These are phyloP conservation scores for Oncorhynchus gorbuscha DNA, from an alignment of 2,113 vertebrate species.

Conservation along the genomic window DNA sequence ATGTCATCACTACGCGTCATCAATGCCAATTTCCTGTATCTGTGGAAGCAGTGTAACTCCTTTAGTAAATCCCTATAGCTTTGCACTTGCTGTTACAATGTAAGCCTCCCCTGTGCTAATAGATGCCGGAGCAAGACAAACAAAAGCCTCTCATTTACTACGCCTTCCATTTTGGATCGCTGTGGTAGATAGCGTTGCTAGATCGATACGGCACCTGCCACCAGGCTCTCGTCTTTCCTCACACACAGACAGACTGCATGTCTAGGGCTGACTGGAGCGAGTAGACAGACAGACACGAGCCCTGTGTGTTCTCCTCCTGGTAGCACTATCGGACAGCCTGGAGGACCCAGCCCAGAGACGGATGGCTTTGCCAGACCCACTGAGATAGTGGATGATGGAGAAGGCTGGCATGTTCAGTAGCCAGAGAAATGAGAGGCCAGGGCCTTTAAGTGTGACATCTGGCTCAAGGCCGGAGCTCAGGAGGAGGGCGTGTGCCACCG, in stretches of 20 bases:
- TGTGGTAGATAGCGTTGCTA: neutral
- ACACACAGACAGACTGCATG: neutral
- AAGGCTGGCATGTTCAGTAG: neutral
- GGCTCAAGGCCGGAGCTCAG: conserved; percentile 46
- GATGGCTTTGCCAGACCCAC: neutral
- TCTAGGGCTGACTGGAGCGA: neutral
- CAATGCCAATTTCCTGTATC: neutral
- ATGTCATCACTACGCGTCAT: neutral
- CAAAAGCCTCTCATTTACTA: neutral
- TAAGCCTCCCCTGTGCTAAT: neutral
- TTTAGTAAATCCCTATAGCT: neutral
- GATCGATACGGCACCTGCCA: neutral
- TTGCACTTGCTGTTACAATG: neutral
- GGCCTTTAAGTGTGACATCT: conserved; percentile 39
- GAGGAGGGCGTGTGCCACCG: conserved; percentile 35
- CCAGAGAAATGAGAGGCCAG: conserved; percentile 9
- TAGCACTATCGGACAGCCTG: neutral
- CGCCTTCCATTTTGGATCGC: neutral
- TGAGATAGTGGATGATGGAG: neutral
- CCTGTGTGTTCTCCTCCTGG: neutral
- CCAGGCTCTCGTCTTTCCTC: neutral
- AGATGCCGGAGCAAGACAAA: neutral
- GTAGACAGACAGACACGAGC: neutral
- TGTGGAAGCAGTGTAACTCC: neutral
- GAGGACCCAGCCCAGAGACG: neutral